Evolutionary conservation across 1,140 invertebrate species (phyloP), one percentile per base, ranked within the genome.

Genomic region (Stenopsyche tienmushanensis): DNA sequence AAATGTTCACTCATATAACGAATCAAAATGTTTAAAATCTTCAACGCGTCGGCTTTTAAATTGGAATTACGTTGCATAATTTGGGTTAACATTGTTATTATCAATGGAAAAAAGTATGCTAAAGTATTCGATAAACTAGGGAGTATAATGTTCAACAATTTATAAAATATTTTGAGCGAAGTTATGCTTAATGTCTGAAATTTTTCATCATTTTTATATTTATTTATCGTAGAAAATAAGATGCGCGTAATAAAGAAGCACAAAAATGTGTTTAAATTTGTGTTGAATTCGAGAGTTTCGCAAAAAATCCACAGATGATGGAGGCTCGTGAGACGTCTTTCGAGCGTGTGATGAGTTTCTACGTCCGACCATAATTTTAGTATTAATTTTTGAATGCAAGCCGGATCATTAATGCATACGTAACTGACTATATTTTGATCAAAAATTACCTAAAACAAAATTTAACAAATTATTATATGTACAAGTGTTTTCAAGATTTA

Each of bases 351-450:
- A 64, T 79, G 74, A 15, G 67, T 57, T 0, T 75, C 59, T 29
- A 78, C 72, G 39, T 70, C 72, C 10, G 72, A 65, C 76, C 78
- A 80, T 3, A 81, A 29, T 50, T 73, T 73, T 13, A 76, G 72
- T 5, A 80, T 53, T 57, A 76, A 72, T 65, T 79, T 73, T 17
- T 77, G 71, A 21, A 81, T 62, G 3, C 72, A 70, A n/a, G 76
- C 66, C 0, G 77, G 72, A 65, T 81, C 75, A n/a, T 77, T 72
- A 62, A 72, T 71, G 57, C 77, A 80, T 1, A 80, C 66, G 63
- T 77, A 76, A 25, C 76, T 67, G 65, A 78, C 72, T 18, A 80
- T 73, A 39, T 75, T 73, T 23, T 71, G 72, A 50, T 75, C 72
- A 17, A 73, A 75, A 5, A 74, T 67, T 45, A 76, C 74, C 78